Base-by-base conservation (phyloP, 2,797 vertebrate species). In the Gallinago solitaria region DNA sequence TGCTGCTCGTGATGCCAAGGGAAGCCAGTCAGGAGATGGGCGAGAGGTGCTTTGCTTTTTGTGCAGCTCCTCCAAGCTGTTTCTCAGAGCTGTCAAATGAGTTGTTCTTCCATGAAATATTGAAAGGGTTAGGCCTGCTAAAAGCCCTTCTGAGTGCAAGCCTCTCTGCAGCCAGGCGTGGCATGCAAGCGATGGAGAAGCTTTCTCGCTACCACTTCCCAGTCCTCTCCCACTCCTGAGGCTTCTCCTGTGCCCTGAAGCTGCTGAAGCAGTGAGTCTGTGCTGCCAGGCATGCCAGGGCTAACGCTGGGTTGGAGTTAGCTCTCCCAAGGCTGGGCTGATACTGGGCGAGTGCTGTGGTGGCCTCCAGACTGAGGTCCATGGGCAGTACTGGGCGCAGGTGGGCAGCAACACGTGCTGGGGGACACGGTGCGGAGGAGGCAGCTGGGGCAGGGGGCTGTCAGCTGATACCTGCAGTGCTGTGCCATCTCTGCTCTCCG, bases 51-150 rank as follows among this genome's bases (percentile, higher is more conserved):
- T 45, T 23, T 76, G 71, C 84, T 76, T 43, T 59, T 59, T 43
- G 75, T 63, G 59, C 91, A 3, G 5, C 81, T 93, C 37, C 68
- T 90, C 48, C 51, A 12, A 56, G 73, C 88, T 88, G 60, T 64
- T 93, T 53, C 86, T 83, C 79, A 74, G 89, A 87, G 37, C 67
- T 92, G 89, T 93, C 82, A 82, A 2, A 68, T 51, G 83, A 69
- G 54, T 28, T 82, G 59, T 35, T 92, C 63, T 88, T 82, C 70
- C 68, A 48, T 93, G 51, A 95, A 82, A 87, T 83, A 95, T 64
- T 93, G 71, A 63, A 60, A 87, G 53, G 59, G 32, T 54, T 69
- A 78, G 77, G 75, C 77, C 67, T 59, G 60, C 67, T 93, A 51
- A 79, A 94, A 95, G 74, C 84, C 54, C n/a, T n/a, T 87, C 63